Percentiles rank a stretch among this genome's conserved stretches.
Conservation (phyloP, 2,113 vertebrate species). For the Pseudopipra pipra region DNA sequence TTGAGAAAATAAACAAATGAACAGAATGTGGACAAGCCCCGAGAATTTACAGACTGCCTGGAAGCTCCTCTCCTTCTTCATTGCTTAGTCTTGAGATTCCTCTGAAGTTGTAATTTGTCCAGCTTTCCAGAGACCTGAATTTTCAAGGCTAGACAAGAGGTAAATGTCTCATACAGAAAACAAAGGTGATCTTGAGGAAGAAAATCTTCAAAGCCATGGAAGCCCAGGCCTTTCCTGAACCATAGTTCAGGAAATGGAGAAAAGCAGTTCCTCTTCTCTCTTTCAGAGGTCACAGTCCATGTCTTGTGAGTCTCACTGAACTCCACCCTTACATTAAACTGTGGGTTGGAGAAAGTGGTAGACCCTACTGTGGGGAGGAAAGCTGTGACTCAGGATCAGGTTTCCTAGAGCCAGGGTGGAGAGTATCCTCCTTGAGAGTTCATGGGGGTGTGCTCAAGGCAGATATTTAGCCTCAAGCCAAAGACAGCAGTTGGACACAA, state of each 20-base stretch:
- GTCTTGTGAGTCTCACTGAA: not conserved
- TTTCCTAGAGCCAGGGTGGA: not conserved
- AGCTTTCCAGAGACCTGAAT: not conserved
- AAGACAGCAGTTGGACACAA: accelerated
- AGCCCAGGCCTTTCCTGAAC: not conserved
- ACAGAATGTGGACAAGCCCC: not conserved
- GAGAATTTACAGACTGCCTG: not conserved
- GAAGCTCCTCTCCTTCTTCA: not conserved
- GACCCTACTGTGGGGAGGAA: not conserved
- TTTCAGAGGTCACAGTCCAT: not conserved
- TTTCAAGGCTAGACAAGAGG: not conserved
- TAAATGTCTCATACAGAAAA: not conserved
- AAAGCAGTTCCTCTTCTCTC: not conserved
- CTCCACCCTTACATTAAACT: not conserved
- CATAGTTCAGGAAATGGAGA: no score
- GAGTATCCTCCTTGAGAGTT: not conserved
- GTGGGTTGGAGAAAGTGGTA: not conserved
- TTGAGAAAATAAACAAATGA: not conserved
- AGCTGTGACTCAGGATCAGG: not conserved
- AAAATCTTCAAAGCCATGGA: not conserved
- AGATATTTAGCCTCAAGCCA: not conserved
- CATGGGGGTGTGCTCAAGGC: accelerated
- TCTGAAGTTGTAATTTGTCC: not conserved
- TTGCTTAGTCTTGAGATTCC: not conserved
- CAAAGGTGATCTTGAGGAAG: not conserved